Evolutionary conservation across 1,140 invertebrate genomes (phyloP), one percentile per base, ranked within the genome.

Genomic region (Hestina assimilis): DNA sequence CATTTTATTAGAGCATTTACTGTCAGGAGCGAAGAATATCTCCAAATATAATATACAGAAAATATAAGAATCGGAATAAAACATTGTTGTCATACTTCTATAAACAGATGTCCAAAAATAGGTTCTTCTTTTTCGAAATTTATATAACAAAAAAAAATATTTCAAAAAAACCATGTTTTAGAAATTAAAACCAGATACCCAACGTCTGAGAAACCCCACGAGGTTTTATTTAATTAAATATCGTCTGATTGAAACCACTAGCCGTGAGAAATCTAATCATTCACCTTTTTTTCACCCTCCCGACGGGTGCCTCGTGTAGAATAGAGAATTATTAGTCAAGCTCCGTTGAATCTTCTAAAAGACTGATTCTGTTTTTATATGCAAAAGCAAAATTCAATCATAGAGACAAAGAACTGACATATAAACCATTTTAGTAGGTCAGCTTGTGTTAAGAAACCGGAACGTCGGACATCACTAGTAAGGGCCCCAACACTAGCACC

Each of bases 141-240:
- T 3, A 9, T 38, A 9, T 38, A 9, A 19, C 33, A n/a, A 38
- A 38, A 38, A 14, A 11, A 14, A 33, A 33, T 6, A n/a, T n/a
- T 1, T 29, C 12, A 3, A 31, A 19, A 29, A 15, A n/a, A 48
- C 28, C 26, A 56, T 24, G 48, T 24, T 31, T 7, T 43, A 50
- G 8, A 45, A 48, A 59, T 50, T 59, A 52, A 59, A 59, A 52
- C 28, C 40, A 8, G 17, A 28, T 21, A 47, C 42, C 31, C 42
- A 40, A 31, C 33, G 47, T 46, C 53, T 29, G 43, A 23, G 31
- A 55, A 67, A 52, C 53, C 74, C 67, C 77, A 56, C 48, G 74
- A 63, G 74, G 63, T 45, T 47, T 43, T 43, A 58, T 68, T 77
- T 77, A 77, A 79, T 79, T 77, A 79, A 79, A 77, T 77, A 66